phyloP scores from a whole-genome alignment of 2,888 invertebrate genomes.

The Stratiomys singularior region DNA sequence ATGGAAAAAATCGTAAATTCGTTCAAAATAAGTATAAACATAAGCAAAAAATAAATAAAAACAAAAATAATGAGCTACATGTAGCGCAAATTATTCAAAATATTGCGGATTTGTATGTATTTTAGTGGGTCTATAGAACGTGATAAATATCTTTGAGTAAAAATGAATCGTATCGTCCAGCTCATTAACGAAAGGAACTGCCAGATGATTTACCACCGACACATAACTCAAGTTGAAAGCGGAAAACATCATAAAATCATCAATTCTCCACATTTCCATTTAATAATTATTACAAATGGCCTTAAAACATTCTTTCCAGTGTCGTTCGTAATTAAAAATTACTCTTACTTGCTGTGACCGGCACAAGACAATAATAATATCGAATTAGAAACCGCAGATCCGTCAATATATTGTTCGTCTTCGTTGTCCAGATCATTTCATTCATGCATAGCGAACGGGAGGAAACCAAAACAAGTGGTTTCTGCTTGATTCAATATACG shows the following conservation, averaged over 20 bases:
- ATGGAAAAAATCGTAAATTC: no score
- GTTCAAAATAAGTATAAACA: no score
- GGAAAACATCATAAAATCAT: neutral
- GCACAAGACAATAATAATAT: conserved; percentile 23
- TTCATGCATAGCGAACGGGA: neutral
- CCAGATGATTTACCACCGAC: neutral
- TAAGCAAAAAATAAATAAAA: no score
- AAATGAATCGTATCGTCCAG: no score
- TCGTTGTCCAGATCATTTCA: neutral
- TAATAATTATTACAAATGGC: conserved; percentile 1
- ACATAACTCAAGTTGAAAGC: neutral
- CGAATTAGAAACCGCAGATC: conserved; percentile 21
- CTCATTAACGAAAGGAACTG: neutral
- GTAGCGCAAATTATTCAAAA: no score
- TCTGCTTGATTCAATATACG: neutral
- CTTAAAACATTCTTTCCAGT: neutral
- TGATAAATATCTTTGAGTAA: no score
- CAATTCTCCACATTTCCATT: conserved; percentile 6
- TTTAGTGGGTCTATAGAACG: no score
- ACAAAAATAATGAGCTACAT: no score
- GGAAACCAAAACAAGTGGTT: neutral
- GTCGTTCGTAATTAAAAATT: conserved; percentile 22
- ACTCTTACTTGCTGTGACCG: conserved; percentile 4
- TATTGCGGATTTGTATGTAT: no score
- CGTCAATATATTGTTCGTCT: neutral